Evolutionary conservation across 2,888 invertebrate genomes (phyloP).

Genomic region (Nasonovia ribisnigri): DNA sequence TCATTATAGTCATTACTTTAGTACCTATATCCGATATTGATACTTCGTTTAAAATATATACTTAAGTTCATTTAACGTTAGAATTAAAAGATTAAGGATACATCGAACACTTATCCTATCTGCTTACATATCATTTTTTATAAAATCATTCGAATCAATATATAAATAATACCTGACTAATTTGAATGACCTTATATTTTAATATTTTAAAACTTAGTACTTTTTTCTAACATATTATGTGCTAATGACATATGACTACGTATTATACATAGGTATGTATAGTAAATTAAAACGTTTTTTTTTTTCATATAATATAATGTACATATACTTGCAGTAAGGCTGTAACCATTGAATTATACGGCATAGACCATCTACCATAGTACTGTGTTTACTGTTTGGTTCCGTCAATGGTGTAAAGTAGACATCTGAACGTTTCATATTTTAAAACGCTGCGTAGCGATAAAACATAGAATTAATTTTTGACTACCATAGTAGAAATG

Average conservation of each 20-base stretch:
- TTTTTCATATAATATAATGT: neutral
- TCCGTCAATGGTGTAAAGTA: neutral
- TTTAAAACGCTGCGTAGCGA: neutral
- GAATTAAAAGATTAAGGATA: neutral
- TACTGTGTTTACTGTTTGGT: neutral
- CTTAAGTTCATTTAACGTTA: neutral
- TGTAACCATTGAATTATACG: neutral
- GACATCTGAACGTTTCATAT: neutral
- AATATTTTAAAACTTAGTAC: neutral
- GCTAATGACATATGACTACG: neutral
- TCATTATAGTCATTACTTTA: neutral
- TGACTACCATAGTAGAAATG: neutral
- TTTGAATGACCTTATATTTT: neutral
- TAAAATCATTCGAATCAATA: neutral
- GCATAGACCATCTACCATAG: neutral
- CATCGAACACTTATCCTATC: neutral
- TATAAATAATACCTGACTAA: neutral
- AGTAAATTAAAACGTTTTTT: neutral
- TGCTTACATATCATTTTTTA: neutral
- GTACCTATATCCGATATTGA: neutral
- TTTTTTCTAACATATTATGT: neutral
- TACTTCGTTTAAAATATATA: neutral
- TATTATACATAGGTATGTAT: neutral
- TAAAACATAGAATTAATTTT: neutral
- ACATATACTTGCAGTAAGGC: neutral